phyloP scores from a whole-genome alignment of 2,888 invertebrate genomes.

The Ennomos quercinarius region DNA sequence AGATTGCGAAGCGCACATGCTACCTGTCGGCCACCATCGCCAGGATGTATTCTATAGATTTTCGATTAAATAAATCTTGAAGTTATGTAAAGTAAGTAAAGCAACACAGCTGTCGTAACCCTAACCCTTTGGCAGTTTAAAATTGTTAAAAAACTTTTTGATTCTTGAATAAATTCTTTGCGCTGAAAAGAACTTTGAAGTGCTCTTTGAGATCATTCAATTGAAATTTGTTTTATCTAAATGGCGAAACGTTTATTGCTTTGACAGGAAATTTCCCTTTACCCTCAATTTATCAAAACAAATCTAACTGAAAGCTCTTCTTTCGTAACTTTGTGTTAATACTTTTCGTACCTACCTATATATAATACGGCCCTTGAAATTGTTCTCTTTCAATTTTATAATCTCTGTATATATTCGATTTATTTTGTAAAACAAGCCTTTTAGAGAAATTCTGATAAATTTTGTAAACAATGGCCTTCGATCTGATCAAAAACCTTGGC shows the following conservation, averaged over 20 bases:
- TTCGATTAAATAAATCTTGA: neutral
- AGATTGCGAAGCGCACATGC: no score
- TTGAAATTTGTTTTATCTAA: constrained; percentile 47
- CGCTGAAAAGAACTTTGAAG: constrained; percentile 26
- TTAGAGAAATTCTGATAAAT: no score
- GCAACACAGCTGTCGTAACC: neutral
- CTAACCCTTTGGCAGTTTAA: constrained; percentile 6
- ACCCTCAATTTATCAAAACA: constrained; percentile 59
- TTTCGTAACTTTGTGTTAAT: constrained; percentile 45
- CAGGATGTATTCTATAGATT: no score
- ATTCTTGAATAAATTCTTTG: constrained; percentile 27
- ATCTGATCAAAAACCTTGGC: no score
- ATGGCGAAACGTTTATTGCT: constrained; percentile 50
- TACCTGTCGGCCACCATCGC: no score
- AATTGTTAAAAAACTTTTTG: constrained; percentile 25
- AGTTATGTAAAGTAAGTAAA: neutral
- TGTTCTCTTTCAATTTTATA: constrained; percentile 23
- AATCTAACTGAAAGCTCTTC: constrained; percentile 50
- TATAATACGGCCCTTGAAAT: constrained; percentile 39
- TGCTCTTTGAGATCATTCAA: constrained; percentile 43
- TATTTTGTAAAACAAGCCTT: no score
- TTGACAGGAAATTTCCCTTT: constrained; percentile 51
- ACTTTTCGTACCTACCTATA: constrained; percentile 31
- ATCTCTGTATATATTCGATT: constrained; percentile 13
- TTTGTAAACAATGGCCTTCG: no score